phyloP scores from a whole-genome alignment of 2,888 invertebrate species.

The Lepidochrysops patricia region DNA sequence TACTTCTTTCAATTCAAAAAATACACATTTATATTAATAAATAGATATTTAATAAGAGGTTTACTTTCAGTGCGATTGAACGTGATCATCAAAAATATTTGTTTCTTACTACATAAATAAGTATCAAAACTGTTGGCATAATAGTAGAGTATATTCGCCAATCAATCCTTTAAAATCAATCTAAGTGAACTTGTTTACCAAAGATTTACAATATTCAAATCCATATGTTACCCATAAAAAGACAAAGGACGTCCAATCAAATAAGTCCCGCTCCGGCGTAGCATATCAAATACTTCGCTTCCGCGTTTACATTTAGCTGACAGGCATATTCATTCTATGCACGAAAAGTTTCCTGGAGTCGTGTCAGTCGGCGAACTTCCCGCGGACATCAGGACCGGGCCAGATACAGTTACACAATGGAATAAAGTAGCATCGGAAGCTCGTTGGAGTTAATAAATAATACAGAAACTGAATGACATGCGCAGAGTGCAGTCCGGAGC shows the following conservation, averaged over 20 bases:
- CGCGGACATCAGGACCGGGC: conserved; percentile 63
- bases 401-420: conserved; percentile 66
- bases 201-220: neutral
- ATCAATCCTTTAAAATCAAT: no score
- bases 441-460: conserved; percentile 74
- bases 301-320: conserved; percentile 64
- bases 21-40: neutral
- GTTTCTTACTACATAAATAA: no score
- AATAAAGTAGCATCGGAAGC: conserved; percentile 73
- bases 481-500: conserved; percentile 53
- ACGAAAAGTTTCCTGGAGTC: conserved; percentile 65
- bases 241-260: neutral
- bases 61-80: no score
- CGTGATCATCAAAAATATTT: no score
- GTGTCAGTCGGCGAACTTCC: conserved; percentile 64
- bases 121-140: no score
- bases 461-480: conserved; percentile 66
- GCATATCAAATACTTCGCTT: conserved; percentile 52
- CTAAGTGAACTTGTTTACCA: neutral
- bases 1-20: no score
- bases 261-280: neutral
- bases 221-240: neutral
- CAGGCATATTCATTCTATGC: conserved; percentile 68
- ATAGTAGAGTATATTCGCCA: no score
- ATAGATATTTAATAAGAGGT: no score